Percentiles rank a stretch among this genome's conserved stretches.
These are phyloP conservation scores for Trichacis sp. DNA, from an alignment of 2,888 invertebrate genomes.

Conservation along the genomic window DNA sequence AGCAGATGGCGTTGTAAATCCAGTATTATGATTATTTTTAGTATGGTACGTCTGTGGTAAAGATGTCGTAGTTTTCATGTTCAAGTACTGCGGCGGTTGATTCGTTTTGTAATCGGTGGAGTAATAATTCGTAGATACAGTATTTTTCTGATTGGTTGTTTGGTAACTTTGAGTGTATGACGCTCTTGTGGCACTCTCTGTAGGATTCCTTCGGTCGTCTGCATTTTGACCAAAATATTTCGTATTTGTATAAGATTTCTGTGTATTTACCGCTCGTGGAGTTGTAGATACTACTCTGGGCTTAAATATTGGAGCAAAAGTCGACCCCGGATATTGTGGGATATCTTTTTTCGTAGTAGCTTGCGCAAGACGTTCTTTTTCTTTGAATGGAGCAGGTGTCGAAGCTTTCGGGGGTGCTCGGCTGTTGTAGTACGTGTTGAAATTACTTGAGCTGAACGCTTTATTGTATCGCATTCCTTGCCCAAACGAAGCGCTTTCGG, in stretches of 20 bases:
- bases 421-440: constrained; percentile 49
- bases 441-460: constrained; percentile 54
- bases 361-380: constrained; percentile 16
- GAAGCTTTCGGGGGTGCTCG: constrained; percentile 38
- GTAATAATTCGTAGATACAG: constrained; percentile 27
- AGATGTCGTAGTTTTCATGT: constrained; percentile 33
- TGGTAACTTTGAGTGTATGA: constrained; percentile 44
- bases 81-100: constrained; percentile 39
- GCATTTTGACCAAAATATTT: constrained; percentile 47
- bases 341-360: constrained; percentile 46
- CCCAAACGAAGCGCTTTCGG: constrained; percentile 82
- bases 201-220: constrained; percentile 44
- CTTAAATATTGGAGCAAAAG: constrained; percentile 57
- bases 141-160: constrained; percentile 29
- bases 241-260: constrained; percentile 40
- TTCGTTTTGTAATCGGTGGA: constrained; percentile 31
- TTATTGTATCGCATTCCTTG: constrained; percentile 59
- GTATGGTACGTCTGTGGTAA: constrained; percentile 34
- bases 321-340: constrained; percentile 56
- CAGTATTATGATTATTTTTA: constrained; percentile 36
- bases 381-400: constrained; percentile 13
- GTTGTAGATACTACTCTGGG: constrained; percentile 54
- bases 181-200: constrained; percentile 43
- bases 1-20: constrained; percentile 14
- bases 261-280: constrained; percentile 37